Conservation (phyloP, 2,113 vertebrate species). For the Neolamprologus hecqui region DNA sequence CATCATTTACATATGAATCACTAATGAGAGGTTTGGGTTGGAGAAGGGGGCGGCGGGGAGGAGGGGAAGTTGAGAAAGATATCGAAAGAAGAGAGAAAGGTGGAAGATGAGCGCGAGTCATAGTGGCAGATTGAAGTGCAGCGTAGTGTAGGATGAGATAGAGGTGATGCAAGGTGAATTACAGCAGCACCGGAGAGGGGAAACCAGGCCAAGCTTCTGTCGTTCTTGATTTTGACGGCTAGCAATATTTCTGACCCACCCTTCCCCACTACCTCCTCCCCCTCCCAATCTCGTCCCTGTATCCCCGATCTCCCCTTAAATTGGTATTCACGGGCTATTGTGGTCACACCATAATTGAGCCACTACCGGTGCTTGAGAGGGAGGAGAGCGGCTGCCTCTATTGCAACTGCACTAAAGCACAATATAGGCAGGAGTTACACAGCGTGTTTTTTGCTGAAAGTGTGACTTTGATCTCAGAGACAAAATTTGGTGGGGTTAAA, state of each 20-base stretch:
- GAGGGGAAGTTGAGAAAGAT: not conserved
- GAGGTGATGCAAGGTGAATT: conserved; percentile 61
- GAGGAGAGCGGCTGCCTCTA: not conserved
- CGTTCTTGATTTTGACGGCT: conserved; percentile 49
- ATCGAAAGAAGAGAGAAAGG: not conserved
- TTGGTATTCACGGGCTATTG: conserved; percentile 52
- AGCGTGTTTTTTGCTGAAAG: not conserved
- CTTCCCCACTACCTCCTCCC: not conserved
- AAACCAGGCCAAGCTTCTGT: conserved; percentile 54
- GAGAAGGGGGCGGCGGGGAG: not conserved
- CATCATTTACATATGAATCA: conserved; percentile 44
- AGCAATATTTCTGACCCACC: conserved; percentile 5
- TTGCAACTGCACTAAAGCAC: not conserved
- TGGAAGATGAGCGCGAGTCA: conserved; percentile 7
- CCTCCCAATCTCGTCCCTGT: not conserved
- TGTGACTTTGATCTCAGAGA: not conserved
- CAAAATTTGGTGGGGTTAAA: not conserved
- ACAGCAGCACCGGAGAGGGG: conserved; percentile 18
- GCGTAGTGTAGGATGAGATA: conserved; percentile 40
- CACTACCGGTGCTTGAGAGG: not conserved
- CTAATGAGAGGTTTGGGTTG: not conserved
- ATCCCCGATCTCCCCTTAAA: conserved; percentile 10
- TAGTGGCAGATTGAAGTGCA: conserved; percentile 38
- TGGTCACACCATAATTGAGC: conserved; percentile 52
- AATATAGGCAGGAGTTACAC: not conserved